Evolutionary conservation across 2,113 vertebrate genomes (phyloP).

Genomic region (Drymodes brunneopygia): DNA sequence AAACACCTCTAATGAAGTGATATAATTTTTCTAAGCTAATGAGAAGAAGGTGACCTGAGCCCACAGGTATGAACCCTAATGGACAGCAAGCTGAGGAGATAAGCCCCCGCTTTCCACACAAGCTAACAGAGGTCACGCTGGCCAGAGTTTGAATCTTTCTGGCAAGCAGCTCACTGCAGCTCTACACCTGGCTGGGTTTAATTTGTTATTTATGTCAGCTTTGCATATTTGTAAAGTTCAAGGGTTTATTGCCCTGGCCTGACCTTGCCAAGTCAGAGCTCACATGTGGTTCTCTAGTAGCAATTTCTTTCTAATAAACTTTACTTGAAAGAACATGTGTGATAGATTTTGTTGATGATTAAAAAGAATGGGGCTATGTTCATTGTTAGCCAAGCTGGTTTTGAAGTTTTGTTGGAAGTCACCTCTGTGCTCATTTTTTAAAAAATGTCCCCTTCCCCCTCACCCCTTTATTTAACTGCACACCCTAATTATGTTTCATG

Average conservation of each 20-base stretch:
- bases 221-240: conserved; percentile 87
- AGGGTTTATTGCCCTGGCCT: conserved; percentile 83
- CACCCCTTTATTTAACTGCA: conserved; percentile 64
- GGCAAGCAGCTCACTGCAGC: conserved; percentile 51
- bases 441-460: conserved; percentile 61
- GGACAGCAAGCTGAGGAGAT: conserved; percentile 57
- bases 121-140: conserved; percentile 66
- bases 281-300: conserved; percentile 83
- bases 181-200: conserved; percentile 82
- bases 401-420: conserved; percentile 79
- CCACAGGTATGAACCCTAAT: conserved; percentile 59
- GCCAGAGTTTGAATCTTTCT: conserved; percentile 61
- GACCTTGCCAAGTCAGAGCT: conserved; percentile 82
- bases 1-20: conserved; percentile 30
- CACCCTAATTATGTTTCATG: conserved; percentile 45
- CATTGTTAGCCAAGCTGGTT: conserved; percentile 74
- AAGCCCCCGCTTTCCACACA: conserved; percentile 67
- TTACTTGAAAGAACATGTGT: conserved; percentile 83
- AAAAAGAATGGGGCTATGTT: conserved; percentile 77
- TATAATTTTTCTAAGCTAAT: conserved; percentile 61
- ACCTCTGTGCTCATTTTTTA: conserved; percentile 70
- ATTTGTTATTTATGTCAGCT: conserved; percentile 88
- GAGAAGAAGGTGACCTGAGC: conserved; percentile 47
- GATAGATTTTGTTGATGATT: conserved; percentile 83
- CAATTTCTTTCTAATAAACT: conserved; percentile 85